Base-by-base conservation (phyloP, 2,797 vertebrate species). In the Paratrypauchen microcephalus region DNA sequence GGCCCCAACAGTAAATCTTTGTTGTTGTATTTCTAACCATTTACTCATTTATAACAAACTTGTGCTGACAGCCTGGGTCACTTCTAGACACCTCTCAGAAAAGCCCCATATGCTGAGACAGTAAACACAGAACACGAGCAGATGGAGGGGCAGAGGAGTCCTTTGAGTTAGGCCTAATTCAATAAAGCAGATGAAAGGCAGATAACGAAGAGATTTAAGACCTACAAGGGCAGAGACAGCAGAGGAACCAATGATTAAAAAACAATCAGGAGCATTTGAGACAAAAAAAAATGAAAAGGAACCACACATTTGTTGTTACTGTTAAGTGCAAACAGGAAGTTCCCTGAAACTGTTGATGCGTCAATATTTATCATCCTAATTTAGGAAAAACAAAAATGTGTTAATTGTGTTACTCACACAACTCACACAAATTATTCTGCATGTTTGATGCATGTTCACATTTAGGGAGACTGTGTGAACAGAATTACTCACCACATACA, bases 151-250 rank as follows among this genome's bases (percentile, higher is more conserved):
- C 55, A 60, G 64, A 71, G 21, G 41, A 45, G 12, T 69, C 68
- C 78, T 66, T 68, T 58, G 64, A 78, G 71, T 67, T 76, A 70
- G 61, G 73, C 76, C 39, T 81, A 81, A 87, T 74, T 83, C 77
- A 84, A 83, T 65, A 70, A 79, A 82, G 68, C 72, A 75, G 78
- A 85, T 86, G 74, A 84, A 83, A 84, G 68, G 55, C 26, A 79
- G 61, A 73, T 71, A 58, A 54, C 30, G 71, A 68, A 75, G 57
- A 66, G 65, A 81, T 73, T 74, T 69, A 50, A 67, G 69, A 58
- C 30, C 69, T 19, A 67, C 32, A 62, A 66, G 62, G 71, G 45
- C 73, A 76, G 30, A 69, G 39, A 45, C 21, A 68, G 52, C 60
- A 50, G 71, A 71, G 50, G 30, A 68, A 16, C 16, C 12, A n/a